A percentile compares a stretch with the other conserved stretches of the same genome.
Evolutionary conservation across 2,888 invertebrate genomes (phyloP).

Genomic region (Coronaproctus castanopsis): DNA sequence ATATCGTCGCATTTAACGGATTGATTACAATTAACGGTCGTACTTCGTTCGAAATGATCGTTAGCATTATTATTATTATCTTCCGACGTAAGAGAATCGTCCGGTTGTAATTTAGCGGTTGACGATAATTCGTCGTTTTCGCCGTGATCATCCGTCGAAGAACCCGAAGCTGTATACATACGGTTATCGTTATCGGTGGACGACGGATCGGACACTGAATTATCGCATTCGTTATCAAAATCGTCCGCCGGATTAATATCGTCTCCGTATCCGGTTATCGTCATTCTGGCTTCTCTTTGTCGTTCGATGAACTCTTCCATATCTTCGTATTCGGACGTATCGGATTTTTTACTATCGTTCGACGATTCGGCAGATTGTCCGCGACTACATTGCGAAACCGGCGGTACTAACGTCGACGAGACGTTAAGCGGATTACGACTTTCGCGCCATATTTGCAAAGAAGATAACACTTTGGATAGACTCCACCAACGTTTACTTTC

Average conservation of each 20-base stretch:
- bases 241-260: background rate
- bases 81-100: background rate
- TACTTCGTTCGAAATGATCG: background rate
- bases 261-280: background rate
- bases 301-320: slow-evolving; percentile 12
- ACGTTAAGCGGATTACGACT: background rate
- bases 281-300: slow-evolving; percentile 8
- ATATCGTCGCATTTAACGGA: background rate
- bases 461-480: slow-evolving; percentile 14
- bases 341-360: slow-evolving; percentile 1
- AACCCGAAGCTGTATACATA: background rate
- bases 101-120: no score
- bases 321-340: slow-evolving; percentile 11
- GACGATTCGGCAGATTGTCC: background rate
- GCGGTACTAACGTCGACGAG: background rate
- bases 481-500: slow-evolving; percentile 17
- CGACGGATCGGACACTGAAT: background rate
- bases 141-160: background rate
- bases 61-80: background rate
- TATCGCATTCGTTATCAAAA: background rate
- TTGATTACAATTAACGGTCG: background rate
- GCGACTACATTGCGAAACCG: no score
- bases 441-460: slow-evolving; percentile 12
- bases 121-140: no score
- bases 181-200: background rate